Percentiles rank a stretch among this genome's conserved stretches.
phyloP scores from a whole-genome alignment of 2,113 vertebrate species.

The Willisornis vidua region DNA sequence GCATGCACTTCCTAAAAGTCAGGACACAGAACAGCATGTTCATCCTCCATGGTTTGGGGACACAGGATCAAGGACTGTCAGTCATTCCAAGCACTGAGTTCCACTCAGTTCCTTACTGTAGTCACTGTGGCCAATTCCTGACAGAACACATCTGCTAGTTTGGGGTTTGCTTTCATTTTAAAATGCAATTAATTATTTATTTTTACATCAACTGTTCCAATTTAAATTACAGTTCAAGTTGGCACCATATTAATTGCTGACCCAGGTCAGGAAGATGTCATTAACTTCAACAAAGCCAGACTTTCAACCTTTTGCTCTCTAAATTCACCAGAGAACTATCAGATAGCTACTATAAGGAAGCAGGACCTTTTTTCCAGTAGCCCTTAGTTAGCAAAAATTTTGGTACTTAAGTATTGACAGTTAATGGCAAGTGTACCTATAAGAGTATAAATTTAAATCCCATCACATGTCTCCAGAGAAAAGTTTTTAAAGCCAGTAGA shows the following conservation, averaged over 20 bases:
- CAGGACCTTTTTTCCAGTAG: background rate
- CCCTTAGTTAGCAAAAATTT: background rate
- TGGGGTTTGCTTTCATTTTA: background rate
- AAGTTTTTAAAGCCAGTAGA: background rate
- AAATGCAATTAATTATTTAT: background rate
- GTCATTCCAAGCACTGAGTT: background rate
- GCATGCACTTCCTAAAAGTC: background rate
- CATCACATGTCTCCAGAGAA: background rate
- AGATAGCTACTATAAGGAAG: background rate
- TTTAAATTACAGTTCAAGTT: background rate
- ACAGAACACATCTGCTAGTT: background rate
- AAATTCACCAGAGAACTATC: background rate
- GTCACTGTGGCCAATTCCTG: background rate
- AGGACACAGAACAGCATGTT: background rate
- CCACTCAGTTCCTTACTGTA: background rate
- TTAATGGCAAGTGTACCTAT: fast-evolving
- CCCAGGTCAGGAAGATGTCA: background rate
- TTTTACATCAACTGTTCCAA: background rate
- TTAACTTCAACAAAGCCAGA: background rate
- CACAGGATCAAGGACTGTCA: background rate
- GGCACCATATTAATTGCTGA: background rate
- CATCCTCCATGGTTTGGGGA: fast-evolving
- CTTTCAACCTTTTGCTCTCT: background rate
- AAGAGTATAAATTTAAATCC: background rate
- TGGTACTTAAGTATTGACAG: background rate